Base-by-base conservation (phyloP, 2,113 vertebrate genomes). In the Pimephales promelas region DNA sequence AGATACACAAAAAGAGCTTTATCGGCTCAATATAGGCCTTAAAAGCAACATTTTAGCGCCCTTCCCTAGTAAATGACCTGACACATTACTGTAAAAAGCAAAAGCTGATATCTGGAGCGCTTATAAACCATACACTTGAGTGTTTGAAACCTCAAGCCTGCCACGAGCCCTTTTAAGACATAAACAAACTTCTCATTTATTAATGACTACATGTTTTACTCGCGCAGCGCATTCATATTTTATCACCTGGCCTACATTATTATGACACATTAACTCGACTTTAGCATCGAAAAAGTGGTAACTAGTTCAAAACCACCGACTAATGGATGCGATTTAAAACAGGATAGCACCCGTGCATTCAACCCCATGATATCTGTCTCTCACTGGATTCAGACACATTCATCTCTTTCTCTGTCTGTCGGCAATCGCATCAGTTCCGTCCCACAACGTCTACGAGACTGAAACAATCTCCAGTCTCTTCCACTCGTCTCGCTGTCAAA, bases 401-500 rank as follows among this genome's bases (percentile, higher is more conserved):
- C 43, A 64, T 74, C 57, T 83, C n/a, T 28, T 61, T 68, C 59
- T 84, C 40, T 43, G 36, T 28, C 73, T 40, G 52, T 61, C n/a
- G 81, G 28, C 49, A 59, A 24, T 54, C 68, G 47, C 40, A 26
- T 31, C 4, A 47, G 20, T 52, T 40, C 34, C 14, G 5, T 76
- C 24, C 6, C 54, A 40, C 43, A 52, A 81, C 45, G 77, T 61
- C 82, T 26, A 81, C 26, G 64, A 16, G 40, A 76, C 57, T 78
- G 1, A 34, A 81, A 79, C 28, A 5, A 83, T 85, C 87, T 85
- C 31, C 18, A 71, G 68, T 83, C 76, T 78, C 76, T 54, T 88
- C 36, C 62, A 76, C 52, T 36, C 49, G 47, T 87, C 81, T 88
- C 45, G 31, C 83, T 86, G 49, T 62, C 79, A 86, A 83, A 88